Conservation (phyloP, 2,797 vertebrate genomes). For the Galagoides demidoff region DNA sequence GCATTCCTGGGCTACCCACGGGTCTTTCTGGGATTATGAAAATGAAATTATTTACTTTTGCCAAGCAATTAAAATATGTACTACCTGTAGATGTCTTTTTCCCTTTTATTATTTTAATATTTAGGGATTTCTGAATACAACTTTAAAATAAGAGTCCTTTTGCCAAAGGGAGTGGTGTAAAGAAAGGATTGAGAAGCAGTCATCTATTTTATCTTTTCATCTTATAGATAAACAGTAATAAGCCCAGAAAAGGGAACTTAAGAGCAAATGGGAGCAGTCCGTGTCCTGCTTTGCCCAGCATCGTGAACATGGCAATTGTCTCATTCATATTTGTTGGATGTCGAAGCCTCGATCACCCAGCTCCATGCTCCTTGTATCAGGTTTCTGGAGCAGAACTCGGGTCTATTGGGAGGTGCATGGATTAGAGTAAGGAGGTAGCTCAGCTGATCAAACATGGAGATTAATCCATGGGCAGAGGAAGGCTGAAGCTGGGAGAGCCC, state of each 20-base stretch:
- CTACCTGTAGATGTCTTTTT: neutral
- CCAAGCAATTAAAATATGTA: slow-evolving; percentile 47
- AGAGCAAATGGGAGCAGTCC: fast-evolving
- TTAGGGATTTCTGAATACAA: neutral
- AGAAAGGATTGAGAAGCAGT: neutral
- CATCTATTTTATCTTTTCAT: neutral
- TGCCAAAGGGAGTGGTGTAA: neutral
- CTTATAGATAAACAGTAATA: neutral
- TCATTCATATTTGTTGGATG: fast-evolving
- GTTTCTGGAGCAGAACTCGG: neutral
- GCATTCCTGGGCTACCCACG: neutral
- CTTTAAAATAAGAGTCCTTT: slow-evolving; percentile 38
- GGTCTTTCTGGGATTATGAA: slow-evolving; percentile 16
- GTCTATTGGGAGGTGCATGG: neutral
- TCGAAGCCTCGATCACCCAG: neutral
- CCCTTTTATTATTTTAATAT: neutral
- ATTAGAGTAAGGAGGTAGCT: neutral
- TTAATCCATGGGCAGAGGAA: no score
- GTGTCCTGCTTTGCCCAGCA: neutral
- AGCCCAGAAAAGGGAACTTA: neutral
- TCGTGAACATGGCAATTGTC: fast-evolving
- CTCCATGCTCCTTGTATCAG: neutral
- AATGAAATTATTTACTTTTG: slow-evolving; percentile 63
- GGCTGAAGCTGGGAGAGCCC: neutral
- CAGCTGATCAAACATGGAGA: neutral